Evolutionary conservation across 2,888 invertebrate genomes (phyloP).

Genomic region (Drosophila kambysellisi): DNA sequence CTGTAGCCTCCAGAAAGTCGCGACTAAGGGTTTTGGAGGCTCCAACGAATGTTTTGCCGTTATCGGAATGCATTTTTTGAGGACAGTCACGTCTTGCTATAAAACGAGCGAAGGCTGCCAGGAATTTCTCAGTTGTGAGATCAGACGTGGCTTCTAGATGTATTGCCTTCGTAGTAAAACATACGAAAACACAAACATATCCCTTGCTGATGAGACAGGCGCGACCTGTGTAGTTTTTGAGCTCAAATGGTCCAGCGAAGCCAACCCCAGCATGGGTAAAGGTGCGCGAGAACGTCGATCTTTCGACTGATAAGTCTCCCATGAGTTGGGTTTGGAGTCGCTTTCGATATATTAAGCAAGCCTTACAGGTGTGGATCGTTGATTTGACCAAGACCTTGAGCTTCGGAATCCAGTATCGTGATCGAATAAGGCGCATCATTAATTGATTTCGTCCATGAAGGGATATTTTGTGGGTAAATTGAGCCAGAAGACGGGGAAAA

Average conservation of each 20-base stretch:
- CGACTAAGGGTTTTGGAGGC: conserved; percentile 54
- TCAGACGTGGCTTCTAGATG: too few species aligned
- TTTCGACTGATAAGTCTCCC: neutral
- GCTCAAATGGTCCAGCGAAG: too few species aligned
- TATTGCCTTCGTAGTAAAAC: neutral
- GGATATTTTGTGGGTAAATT: neutral
- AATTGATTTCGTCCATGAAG: neutral
- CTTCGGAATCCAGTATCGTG: neutral
- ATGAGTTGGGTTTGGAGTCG: too few species aligned
- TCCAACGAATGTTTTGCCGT: neutral
- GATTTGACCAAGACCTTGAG: too few species aligned
- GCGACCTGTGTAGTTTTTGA: too few species aligned
- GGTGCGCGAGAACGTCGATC: neutral
- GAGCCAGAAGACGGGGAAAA: neutral
- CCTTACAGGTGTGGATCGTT: too few species aligned
- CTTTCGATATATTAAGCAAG: too few species aligned
- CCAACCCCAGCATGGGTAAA: neutral
- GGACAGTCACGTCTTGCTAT: too few species aligned
- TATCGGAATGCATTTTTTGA: too few species aligned
- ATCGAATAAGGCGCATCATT: neutral
- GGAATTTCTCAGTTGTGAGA: too few species aligned
- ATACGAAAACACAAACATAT: neutral
- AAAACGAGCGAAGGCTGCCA: too few species aligned
- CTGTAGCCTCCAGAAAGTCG: too few species aligned
- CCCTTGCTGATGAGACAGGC: neutral